Evolutionary conservation across 2,113 vertebrate species (phyloP).

Genomic region (Chiloscyllium plagiosum): DNA sequence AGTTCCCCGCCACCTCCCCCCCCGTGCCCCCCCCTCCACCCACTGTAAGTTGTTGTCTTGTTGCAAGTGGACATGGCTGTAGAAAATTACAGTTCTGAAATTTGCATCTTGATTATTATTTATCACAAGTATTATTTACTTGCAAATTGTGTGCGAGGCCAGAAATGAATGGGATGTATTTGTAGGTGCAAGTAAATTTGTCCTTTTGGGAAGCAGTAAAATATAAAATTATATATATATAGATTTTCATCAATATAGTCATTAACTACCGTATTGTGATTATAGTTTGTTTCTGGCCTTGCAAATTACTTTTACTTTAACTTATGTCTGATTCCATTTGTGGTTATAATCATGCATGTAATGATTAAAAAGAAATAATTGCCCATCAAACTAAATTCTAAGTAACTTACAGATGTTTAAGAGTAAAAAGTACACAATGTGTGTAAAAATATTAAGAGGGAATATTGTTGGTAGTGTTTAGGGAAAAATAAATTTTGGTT

Average conservation of each 20-base stretch:
- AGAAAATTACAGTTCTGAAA: constrained; percentile 31
- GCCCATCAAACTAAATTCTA: constrained; percentile 35
- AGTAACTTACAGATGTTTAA: constrained; percentile 35
- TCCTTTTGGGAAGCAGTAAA: constrained; percentile 33
- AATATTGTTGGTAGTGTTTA: constrained; percentile 32
- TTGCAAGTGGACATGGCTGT: constrained; percentile 34
- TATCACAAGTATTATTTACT: constrained; percentile 35
- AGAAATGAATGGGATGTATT: constrained; percentile 26
- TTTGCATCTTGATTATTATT: constrained; percentile 34
- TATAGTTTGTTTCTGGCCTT: constrained; percentile 32
- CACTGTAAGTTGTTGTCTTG: constrained; percentile 11
- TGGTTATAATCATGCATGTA: constrained; percentile 35
- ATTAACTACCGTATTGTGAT: constrained; percentile 22
- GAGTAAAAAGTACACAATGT: constrained; percentile 30
- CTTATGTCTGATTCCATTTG: constrained; percentile 34
- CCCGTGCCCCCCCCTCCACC: too few species aligned
- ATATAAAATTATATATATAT: constrained; percentile 29
- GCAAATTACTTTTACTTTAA: constrained; percentile 32
- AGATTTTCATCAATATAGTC: constrained; percentile 31
- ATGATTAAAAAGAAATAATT: constrained; percentile 37
- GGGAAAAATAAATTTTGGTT: constrained; percentile 33
- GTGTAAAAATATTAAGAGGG: constrained; percentile 34
- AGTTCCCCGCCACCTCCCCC: neutral
- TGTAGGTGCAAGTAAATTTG: constrained; percentile 35
- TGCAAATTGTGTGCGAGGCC: constrained; percentile 17